Evolutionary conservation across 2,888 invertebrate species (phyloP).

Genomic region (Caenorhabditis becei): DNA sequence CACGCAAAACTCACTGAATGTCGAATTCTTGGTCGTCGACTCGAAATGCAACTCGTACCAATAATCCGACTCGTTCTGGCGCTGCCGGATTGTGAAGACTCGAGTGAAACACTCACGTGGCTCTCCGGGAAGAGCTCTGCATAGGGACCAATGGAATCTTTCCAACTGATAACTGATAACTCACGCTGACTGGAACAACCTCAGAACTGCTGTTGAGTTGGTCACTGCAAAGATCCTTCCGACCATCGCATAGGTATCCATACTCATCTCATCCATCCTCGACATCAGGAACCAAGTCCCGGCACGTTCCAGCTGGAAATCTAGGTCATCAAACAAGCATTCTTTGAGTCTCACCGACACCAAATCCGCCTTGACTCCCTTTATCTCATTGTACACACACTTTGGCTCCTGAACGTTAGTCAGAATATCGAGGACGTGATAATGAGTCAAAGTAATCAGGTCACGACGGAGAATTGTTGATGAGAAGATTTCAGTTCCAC

Average conservation of each 20-base stretch:
- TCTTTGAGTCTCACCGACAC: slow-evolving; percentile 45
- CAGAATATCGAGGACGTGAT: slow-evolving; percentile 73
- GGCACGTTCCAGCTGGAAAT: slow-evolving; percentile 68
- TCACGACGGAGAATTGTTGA: slow-evolving; percentile 69
- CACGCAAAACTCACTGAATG: slow-evolving; percentile 64
- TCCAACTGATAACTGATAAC: not conserved
- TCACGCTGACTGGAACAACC: slow-evolving; percentile 72
- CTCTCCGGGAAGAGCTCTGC: slow-evolving; percentile 69
- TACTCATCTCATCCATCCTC: slow-evolving; percentile 71
- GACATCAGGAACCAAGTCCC: slow-evolving; percentile 73
- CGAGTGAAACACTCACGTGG: slow-evolving; percentile 69
- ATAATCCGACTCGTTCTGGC: slow-evolving; percentile 57
- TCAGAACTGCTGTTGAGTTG: slow-evolving; percentile 65
- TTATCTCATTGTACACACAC: slow-evolving; percentile 62
- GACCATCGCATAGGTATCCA: slow-evolving; percentile 74
- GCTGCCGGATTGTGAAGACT: slow-evolving; percentile 67
- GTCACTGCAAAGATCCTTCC: slow-evolving; percentile 64
- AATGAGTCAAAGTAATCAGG: slow-evolving; percentile 71
- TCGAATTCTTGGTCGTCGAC: slow-evolving; percentile 67
- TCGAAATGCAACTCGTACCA: slow-evolving; percentile 71
- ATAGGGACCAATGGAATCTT: not conserved
- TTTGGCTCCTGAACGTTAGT: slow-evolving; percentile 74
- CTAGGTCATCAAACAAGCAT: not conserved
- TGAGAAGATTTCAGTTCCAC: slow-evolving; percentile 69
- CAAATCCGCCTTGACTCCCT: slow-evolving; percentile 70